Evolutionary conservation across 2,113 vertebrate species (phyloP), one percentile per base, ranked within the genome.

Genomic region (Cephalopholis sonnerati): DNA sequence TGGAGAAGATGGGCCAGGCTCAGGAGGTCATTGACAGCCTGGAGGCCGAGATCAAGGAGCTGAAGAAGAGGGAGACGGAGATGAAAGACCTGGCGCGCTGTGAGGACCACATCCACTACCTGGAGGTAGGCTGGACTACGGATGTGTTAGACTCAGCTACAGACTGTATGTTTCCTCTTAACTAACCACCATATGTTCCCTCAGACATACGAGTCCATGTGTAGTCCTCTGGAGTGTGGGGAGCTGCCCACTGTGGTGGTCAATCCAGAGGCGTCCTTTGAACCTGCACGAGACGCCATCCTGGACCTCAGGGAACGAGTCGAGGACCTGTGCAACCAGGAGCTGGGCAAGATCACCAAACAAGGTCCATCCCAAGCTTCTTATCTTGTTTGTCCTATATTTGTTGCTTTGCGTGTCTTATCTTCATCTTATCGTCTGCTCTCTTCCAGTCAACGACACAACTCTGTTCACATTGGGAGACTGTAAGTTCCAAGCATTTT

Each of bases 321-420:
- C 63, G 94, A 95, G 79, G 93, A 95, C 36, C 59, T 96, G 70
- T 96, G 95, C 88, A 95, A 96, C 89, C 87, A 90, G 8, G 94
- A 96, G 70, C 90, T 96, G 39, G 55, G 91, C 25, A 94, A 94
- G 85, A 94, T 96, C 88, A 93, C 83, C 78, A 95, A 94, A 81
- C 91, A 91, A 88, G 95, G 95, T 96, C 0, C 4, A 81, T 13
- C 11, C 3, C 2, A 25, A 44, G 11, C 51, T 7, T 18, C 11
- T 39, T n/a, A 3, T 6, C 27, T 54, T n/a, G 9, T 27, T 16
- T 20, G 12, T 17, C 10, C 41, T 7, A 1, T 3, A 20, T n/a
- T 50, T 1, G 29, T 32, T 18, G 24, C 10, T 4, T 36, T 4
- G 25, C 5, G 18, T 48, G 16, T 63, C 1, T 70, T 3, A 15